Evolutionary conservation across 2,888 invertebrate genomes (phyloP).

Genomic region (Pollenia labialis): DNA sequence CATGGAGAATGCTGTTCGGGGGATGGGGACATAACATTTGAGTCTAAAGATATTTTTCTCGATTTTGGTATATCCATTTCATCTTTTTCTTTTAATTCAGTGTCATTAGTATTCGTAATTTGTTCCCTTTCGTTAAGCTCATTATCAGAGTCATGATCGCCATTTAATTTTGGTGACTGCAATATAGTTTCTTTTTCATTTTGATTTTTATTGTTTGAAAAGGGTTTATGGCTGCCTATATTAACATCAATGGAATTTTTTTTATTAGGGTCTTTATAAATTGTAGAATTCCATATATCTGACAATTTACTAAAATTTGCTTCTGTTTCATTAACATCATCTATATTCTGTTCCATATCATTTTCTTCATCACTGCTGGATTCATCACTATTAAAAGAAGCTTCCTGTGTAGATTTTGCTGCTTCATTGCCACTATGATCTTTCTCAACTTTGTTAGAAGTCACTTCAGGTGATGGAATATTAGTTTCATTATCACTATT

Average conservation of each 20-base stretch:
- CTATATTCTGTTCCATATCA: constrained; percentile 12
- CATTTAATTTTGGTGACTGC: constrained; percentile 62
- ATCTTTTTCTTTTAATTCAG: constrained; percentile 14
- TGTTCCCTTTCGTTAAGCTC: neutral
- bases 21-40: neutral
- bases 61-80: constrained; percentile 11
- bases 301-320: neutral
- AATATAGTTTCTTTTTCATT: neutral
- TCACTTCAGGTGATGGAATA: neutral
- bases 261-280: neutral
- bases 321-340: neutral
- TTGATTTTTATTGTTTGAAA: neutral
- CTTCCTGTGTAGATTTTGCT: neutral
- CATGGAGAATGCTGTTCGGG: neutral
- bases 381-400: constrained; percentile 1
- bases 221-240: neutral
- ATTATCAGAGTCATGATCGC: constrained; percentile 49
- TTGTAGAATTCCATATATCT: neutral
- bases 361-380: constrained; percentile 15
- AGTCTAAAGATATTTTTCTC: constrained; percentile 10
- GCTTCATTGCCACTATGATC: constrained; percentile 5
- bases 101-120: constrained; percentile 19
- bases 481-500: constrained; percentile 19
- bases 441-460: neutral
- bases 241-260: neutral